These are phyloP conservation scores for Frieseomelitta varia DNA, from an alignment of 1,140 invertebrate species.

Conservation along the genomic window DNA sequence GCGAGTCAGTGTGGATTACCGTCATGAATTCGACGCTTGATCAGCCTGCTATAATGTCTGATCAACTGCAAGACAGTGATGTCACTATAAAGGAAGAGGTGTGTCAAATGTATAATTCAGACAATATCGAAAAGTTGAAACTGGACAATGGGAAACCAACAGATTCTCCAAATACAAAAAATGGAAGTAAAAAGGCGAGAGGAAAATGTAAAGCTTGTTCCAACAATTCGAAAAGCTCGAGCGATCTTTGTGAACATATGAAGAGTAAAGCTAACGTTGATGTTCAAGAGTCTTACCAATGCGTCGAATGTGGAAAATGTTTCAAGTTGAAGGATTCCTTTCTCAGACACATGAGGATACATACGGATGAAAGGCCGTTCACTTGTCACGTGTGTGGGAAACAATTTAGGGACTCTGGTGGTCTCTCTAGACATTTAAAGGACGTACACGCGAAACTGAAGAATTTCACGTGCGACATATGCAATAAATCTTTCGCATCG, in stretches of 20 bases:
- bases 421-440: conserved; percentile 74
- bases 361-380: conserved; percentile 89
- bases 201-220: conserved; percentile 3
- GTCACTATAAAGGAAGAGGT: conserved; percentile 28
- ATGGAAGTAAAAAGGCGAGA: conserved; percentile 6
- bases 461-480: conserved; percentile 79
- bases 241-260: background rate
- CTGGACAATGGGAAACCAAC: background rate
- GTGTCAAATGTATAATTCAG: background rate
- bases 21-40: conserved; percentile 53
- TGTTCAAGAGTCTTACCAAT: conserved; percentile 73
- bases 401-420: conserved; percentile 79
- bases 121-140: conserved; percentile 36
- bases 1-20: conserved; percentile 62
- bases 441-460: conserved; percentile 74
- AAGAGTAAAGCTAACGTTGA: conserved; percentile 44
- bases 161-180: background rate
- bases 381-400: conserved; percentile 87
- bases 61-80: conserved; percentile 49
- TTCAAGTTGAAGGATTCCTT: conserved; percentile 80
- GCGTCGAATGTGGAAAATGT: conserved; percentile 80
- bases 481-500: conserved; percentile 76
- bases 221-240: background rate
- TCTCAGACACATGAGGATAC: conserved; percentile 81
- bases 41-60: conserved; percentile 32